Base-by-base conservation (phyloP, 2,888 invertebrate genomes). In the Anaspis maculata region DNA sequence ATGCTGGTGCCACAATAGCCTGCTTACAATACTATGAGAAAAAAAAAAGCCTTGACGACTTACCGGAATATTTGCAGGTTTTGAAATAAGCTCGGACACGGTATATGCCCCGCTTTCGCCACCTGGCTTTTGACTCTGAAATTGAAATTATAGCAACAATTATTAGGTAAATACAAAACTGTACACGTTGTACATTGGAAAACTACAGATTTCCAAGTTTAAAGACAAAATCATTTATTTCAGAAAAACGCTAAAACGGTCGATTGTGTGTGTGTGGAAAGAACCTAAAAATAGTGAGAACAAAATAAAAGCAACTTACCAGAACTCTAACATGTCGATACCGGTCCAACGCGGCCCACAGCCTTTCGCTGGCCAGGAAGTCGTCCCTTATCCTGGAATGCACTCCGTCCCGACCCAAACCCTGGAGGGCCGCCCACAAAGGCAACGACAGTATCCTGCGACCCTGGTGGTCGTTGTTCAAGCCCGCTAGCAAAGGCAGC, bases 391-490 rank as follows among this genome's bases (percentile, higher is more conserved):
- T 75, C 13, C 83, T 72, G 21, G 72, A 67, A 27, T 80, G 72
- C 9, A 92, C 77, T 1, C 79, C 74, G 34, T 84, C 79, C 19
- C 82, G 72, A 2, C 85, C 85, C 3, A 79, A 70, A 6, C 77
- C 77, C 45, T 84, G 81, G 29, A 90, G 66, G 31, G 82, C 77
- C 13, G 84, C 76, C 94, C 94, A 94, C 32, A 92, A 66, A 2
- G 92, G 83, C 34, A 94, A 67, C 21, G 87, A 83, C 19, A 82
- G 76, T 25, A 89, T 68, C 25, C 85, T 74, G 41, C 77, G 69
- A 1, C 68, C 68, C 37, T 72, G 71, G 29, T 68, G 50, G 36
- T 68, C 65, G 3, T 59, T 65, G 34, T 63, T 62, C 19, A 76
- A 59, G 1, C 81, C 81, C 1, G 78, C 76, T 24, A 77, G 57